These are phyloP conservation scores for Phocides pigmalion DNA, from an alignment of 1,140 invertebrate genomes.

Conservation along the genomic window DNA sequence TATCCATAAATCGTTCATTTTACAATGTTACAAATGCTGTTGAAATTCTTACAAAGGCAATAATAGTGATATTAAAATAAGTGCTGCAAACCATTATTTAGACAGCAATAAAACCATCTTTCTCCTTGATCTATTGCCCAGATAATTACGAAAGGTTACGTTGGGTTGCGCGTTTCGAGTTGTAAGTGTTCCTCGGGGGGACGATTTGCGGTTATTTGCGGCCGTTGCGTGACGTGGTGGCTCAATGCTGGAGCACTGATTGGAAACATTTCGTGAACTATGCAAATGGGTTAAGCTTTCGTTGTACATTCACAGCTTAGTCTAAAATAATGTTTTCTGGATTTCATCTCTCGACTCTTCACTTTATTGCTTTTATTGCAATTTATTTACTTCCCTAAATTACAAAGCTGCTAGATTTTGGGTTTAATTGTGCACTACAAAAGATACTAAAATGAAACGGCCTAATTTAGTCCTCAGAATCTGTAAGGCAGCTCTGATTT, in stretches of 20 bases:
- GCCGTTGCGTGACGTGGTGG: neutral
- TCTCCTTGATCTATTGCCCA: slow-evolving; percentile 8
- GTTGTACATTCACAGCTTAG: too few species aligned
- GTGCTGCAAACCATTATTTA: neutral
- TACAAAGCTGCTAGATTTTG: too few species aligned
- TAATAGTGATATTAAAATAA: neutral
- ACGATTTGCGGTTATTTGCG: slow-evolving; percentile 15
- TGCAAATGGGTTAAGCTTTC: neutral
- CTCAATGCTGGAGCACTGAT: neutral
- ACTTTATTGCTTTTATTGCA: too few species aligned
- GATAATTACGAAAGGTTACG: slow-evolving; percentile 24
- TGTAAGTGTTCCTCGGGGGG: slow-evolving; percentile 16
- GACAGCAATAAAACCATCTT: slow-evolving; percentile 12
- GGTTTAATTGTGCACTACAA: too few species aligned
- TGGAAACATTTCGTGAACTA: neutral
- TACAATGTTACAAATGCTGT: too few species aligned
- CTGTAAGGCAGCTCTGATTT: too few species aligned
- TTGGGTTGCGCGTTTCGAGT: neutral
- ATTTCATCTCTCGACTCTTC: too few species aligned
- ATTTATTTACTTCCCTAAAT: too few species aligned
- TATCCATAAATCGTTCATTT: too few species aligned
- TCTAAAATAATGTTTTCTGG: too few species aligned
- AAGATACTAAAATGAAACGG: too few species aligned
- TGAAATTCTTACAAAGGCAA: neutral
- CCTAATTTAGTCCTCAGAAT: too few species aligned